A percentile compares a stretch with the other conserved stretches of the same genome.
phyloP scores from a whole-genome alignment of 2,797 vertebrate genomes.

The Vireo griseus region DNA sequence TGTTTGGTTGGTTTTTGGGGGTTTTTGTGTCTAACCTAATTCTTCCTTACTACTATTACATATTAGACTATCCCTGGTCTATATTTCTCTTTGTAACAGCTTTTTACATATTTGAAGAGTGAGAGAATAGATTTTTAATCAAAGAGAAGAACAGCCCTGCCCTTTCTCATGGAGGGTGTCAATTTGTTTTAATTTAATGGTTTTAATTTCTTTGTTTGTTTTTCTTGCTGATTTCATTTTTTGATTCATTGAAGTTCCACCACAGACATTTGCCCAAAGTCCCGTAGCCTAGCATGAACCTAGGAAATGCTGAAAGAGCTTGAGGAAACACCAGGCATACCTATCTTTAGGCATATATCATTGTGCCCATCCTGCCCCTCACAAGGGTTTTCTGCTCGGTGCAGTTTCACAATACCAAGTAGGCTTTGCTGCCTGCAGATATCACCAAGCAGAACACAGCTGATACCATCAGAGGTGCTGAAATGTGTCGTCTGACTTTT shows the following conservation, averaged over 20 bases:
- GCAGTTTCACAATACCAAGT: not conserved
- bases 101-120: not conserved
- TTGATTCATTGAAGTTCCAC: not conserved
- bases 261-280: not conserved
- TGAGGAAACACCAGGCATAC: not conserved
- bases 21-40: not conserved
- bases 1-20: not conserved
- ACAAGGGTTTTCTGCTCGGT: not conserved
- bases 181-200: not conserved
- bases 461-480: constrained; percentile 30
- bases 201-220: not conserved
- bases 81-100: not conserved
- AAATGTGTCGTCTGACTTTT: constrained; percentile 62
- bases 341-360: not conserved
- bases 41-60: not conserved
- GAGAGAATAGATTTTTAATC: not conserved
- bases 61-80: not conserved
- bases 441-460: not conserved
- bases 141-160: not conserved
- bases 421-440: not conserved
- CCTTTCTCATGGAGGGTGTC: not conserved
- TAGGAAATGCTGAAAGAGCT: not conserved
- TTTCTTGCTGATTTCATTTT: not conserved
- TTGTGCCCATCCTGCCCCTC: not conserved
- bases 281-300: not conserved